Conservation (phyloP, 1,140 invertebrate genomes). For the Scylla paramamosain region DNA sequence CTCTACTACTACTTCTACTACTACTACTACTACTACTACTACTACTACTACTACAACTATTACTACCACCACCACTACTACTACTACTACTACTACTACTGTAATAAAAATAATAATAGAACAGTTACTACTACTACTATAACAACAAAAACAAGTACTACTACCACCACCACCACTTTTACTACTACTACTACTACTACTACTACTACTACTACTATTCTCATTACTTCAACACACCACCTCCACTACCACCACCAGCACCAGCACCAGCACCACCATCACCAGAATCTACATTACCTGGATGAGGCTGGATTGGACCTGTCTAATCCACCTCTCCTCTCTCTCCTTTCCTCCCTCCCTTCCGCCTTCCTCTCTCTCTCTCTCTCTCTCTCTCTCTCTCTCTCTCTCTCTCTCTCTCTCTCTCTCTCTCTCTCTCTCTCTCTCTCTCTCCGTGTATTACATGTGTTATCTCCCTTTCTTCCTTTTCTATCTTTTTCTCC, state of each 20-base stretch:
- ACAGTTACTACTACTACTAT: not conserved
- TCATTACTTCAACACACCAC: not conserved
- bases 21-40: not conserved
- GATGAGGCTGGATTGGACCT: too few relatives aligned
- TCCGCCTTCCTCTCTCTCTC: too few relatives aligned
- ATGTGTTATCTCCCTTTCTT: too few relatives aligned
- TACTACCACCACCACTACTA: not conserved
- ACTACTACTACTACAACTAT: not conserved
- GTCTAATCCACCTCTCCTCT: too few relatives aligned
- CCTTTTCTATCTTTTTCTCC: too few relatives aligned
- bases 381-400: too few relatives aligned
- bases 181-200: not conserved
- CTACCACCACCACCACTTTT: not conserved
- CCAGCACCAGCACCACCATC: not conserved
- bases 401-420: too few relatives aligned
- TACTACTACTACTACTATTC: not conserved
- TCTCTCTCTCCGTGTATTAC: too few relatives aligned
- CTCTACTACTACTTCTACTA: not conserved
- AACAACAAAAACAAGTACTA: not conserved
- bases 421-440: too few relatives aligned
- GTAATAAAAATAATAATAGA: not conserved
- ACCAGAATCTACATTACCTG: not conserved
- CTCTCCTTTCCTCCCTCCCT: not conserved
- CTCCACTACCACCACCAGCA: not conserved
- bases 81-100: constrained; percentile 6